These are phyloP conservation scores for Alethe diademata DNA, from an alignment of 2,113 vertebrate genomes.

Conservation along the genomic window DNA sequence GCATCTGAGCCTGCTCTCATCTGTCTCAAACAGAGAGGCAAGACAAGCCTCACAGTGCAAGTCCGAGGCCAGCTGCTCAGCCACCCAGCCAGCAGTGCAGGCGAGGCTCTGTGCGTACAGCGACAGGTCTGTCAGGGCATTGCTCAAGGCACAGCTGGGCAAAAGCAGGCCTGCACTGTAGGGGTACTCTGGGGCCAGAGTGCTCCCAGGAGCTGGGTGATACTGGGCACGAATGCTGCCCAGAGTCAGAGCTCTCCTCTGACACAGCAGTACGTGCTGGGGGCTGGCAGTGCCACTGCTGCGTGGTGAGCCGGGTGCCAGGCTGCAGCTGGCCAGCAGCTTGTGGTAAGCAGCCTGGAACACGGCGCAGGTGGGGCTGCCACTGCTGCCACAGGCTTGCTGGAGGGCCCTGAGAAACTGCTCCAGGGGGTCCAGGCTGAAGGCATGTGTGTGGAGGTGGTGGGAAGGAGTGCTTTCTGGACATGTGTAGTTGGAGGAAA, in stretches of 20 bases:
- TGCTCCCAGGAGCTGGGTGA: neutral
- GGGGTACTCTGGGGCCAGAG: neutral
- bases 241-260: constrained; percentile 43
- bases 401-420: constrained; percentile 42
- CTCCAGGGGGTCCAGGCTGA: constrained; percentile 61
- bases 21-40: constrained; percentile 46
- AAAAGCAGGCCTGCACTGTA: neutral
- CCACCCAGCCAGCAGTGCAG: neutral
- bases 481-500: constrained; percentile 15
- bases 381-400: neutral
- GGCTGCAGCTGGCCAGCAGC: constrained; percentile 32
- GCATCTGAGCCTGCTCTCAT: neutral
- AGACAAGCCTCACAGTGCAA: constrained; percentile 54
- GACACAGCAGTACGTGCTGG: neutral
- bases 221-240: constrained; percentile 23
- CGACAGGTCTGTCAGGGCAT: constrained; percentile 17
- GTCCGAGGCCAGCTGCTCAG: constrained; percentile 16
- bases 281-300: neutral
- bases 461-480: neutral
- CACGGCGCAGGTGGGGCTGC: constrained; percentile 28
- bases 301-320: neutral
- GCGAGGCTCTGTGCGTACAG: neutral
- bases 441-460: neutral
- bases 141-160: neutral
- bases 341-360: constrained; percentile 62